Base-by-base conservation (phyloP, 2,888 invertebrate species). In the Galeruca laticollis region DNA sequence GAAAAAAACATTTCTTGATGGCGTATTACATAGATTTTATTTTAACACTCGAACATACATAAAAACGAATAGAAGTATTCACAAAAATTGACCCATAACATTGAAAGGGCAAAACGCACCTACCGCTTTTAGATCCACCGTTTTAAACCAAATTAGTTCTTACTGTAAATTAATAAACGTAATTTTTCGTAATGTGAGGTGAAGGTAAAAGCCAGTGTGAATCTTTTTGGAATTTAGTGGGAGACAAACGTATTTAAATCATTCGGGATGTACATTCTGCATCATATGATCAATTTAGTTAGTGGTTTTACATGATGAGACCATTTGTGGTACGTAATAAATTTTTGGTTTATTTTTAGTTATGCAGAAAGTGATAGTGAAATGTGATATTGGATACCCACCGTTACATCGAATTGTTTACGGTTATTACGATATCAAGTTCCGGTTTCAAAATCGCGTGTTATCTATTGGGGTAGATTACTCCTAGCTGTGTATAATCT, bases 281-380 rank as follows among this genome's bases (percentile, higher is more conserved):
- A 76, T 78, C 79, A 82, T 83, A 81, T 81, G 81, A 82, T 81
- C 81, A 80, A 71, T 66, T 47, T 79, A 78, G 81, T 82, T 76
- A 79, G 83, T 83, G 82, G 78, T 73, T 80, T 79, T 77, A 72
- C 77, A 81, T 77, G 79, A 84, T 84, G 84, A 82, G 80, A 82
- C 81, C 82, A 73, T 82, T 83, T 77, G 78, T 84, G 84, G 84
- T 84, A 84, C 76, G 84, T 84, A 81, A 18, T 8, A 74, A 47
- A 47, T 66, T 60, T 67, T 61, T 71, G 69, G 56, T 35, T 62
- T 15, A 65, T 71, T 59, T 60, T 67, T 26, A 26, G 52, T 73
- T 68, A 67, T 57, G 60, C 10, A 57, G 35, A 49, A 49, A 71
- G 73, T 71, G 73, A 68, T 56, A 70, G 71, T 74, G 71, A 68